A percentile compares a stretch with the other conserved stretches of the same genome.
Evolutionary conservation across 2,888 invertebrate species (phyloP).

Genomic region (Eledona agricola): DNA sequence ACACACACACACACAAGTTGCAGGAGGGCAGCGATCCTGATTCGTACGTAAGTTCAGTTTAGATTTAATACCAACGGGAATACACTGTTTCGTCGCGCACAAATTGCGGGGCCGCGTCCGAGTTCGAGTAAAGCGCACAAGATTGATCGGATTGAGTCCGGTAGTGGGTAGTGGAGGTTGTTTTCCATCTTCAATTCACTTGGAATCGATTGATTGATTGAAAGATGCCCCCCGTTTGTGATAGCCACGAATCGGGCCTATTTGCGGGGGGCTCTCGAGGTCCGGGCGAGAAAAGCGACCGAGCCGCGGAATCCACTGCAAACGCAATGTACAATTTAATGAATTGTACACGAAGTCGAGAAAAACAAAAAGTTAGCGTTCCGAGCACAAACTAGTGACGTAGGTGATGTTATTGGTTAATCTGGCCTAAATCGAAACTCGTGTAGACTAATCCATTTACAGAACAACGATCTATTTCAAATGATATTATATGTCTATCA

Average conservation of each 20-base stretch:
- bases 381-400: conserved; percentile 57
- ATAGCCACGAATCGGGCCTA: conserved; percentile 47
- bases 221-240: conserved; percentile 46
- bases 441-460: conserved; percentile 64
- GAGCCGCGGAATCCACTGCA: conserved; percentile 23
- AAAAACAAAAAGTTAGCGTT: conserved; percentile 42
- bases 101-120: too few species aligned
- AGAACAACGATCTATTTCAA: conserved; percentile 64
- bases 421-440: conserved; percentile 64
- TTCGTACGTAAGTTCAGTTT: too few species aligned
- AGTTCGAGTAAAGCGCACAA: too few species aligned
- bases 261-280: conserved; percentile 35
- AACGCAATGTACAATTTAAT: conserved; percentile 2
- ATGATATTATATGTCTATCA: conserved; percentile 61
- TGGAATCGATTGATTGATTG: conserved; percentile 2
- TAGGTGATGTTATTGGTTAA: conserved; percentile 58
- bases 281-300: conserved; percentile 28
- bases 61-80: too few species aligned
- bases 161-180: too few species aligned
- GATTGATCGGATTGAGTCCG: too few species aligned
- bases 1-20: too few species aligned
- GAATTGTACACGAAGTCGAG: not conserved
- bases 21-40: too few species aligned
- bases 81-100: too few species aligned
- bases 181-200: too few species aligned